Base-by-base conservation (phyloP, 1,140 invertebrate species). In the Hyles vespertilio region DNA sequence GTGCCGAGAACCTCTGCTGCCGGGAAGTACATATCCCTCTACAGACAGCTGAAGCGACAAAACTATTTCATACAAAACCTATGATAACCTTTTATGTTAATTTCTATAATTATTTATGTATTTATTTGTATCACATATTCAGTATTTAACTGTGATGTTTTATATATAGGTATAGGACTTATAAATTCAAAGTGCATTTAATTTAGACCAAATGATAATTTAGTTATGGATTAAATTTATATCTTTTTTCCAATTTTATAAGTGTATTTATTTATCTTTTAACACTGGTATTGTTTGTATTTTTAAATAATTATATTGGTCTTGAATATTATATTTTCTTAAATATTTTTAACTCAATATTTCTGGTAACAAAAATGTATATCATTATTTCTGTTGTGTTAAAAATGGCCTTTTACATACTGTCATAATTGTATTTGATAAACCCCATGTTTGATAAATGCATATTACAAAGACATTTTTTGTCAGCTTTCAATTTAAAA, bases 21-120 rank as follows among this genome's bases (percentile, higher is more conserved):
- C 5, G 94, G 93, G 36, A 95, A 95, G 84, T 96, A 96, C 79
- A 95, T 96, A 58, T 93, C 93, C 6, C 83, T 95, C 3, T 96
- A 95, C 77, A 91, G 95, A 59, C 92, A 93, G 70, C 81, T 95
- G 1, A 91, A 92, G 61, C 74, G 84, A 65, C 84, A 87, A 60
- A 84, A 62, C 53, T 87, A 83, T 67, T 89, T 89, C 59, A 79
- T 89, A 70, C 86, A 89, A 64, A 81, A 76, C 66, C 84, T 86
- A 81, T 87, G 82, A 82, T 82, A 75, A 57, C 56, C 55, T 70
- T 49, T 56, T 59, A 22, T 22, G 65, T 54, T 47, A 52, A 54
- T 58, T 69, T 57, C 60, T 68, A 70, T 67, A 54, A 61, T 73
- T 48, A 61, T 73, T 48, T 77, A 66, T 70, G 51, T 78, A 73